Evolutionary conservation across 2,797 vertebrate genomes (phyloP).

Genomic region (Clarias laeviceps): DNA sequence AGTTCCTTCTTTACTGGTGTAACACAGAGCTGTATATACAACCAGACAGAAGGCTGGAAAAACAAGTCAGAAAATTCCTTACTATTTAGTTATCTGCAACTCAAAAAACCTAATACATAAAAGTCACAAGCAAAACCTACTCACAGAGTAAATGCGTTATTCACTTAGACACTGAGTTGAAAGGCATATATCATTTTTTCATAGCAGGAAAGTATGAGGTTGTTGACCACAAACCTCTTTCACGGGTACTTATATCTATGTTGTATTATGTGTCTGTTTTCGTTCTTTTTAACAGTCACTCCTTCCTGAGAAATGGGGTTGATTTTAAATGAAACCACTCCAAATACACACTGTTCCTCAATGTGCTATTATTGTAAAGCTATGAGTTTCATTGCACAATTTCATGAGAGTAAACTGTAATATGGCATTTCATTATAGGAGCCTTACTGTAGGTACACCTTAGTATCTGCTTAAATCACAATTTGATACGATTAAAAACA

Average conservation of each 20-base stretch:
- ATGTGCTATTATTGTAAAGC: background rate
- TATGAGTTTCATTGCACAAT: background rate
- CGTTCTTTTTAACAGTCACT: background rate
- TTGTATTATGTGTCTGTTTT: background rate
- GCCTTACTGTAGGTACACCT: no score
- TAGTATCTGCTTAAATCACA: background rate
- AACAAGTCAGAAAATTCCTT: background rate
- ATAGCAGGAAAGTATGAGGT: background rate
- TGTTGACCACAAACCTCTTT: background rate
- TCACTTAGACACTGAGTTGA: no score
- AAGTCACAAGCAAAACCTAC: background rate
- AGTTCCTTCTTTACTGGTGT: background rate
- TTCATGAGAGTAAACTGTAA: background rate
- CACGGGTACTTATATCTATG: background rate
- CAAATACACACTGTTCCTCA: background rate
- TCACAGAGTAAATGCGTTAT: background rate
- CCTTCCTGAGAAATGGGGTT: background rate
- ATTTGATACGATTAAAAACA: no score
- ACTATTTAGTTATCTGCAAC: no score
- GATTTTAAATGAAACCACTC: background rate
- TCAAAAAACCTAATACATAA: background rate
- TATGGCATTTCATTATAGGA: background rate
- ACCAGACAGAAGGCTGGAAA: constrained; percentile 1
- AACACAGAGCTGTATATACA: constrained; percentile 13
- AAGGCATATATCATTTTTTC: background rate